Conservation (phyloP, 2,797 vertebrate genomes). For the Eremophila alpestris region DNA sequence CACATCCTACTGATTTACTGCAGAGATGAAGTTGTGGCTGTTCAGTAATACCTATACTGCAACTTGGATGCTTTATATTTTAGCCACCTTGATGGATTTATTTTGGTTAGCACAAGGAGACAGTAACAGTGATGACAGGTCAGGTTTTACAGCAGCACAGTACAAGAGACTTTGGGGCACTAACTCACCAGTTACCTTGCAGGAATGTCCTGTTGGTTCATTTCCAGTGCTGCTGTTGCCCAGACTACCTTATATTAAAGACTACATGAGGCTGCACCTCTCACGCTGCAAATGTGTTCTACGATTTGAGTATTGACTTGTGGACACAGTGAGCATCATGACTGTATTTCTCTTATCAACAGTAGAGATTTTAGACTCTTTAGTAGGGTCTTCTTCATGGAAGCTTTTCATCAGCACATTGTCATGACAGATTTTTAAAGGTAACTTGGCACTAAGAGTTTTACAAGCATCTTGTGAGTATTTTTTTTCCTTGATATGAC, state of each 20-base stretch:
- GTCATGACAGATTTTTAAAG: background rate
- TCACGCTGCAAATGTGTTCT: background rate
- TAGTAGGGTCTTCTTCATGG: background rate
- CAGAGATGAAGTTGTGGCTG: background rate
- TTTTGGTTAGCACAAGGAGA: background rate
- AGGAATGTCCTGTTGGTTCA: background rate
- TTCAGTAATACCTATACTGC: background rate
- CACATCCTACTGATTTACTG: constrained; percentile 17
- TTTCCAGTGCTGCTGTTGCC: background rate
- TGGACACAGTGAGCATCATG: background rate
- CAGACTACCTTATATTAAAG: background rate
- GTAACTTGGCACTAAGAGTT: background rate
- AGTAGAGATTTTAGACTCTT: background rate
- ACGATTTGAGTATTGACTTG: background rate
- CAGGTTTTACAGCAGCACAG: background rate
- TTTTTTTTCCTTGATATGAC: background rate
- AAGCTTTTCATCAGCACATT: background rate
- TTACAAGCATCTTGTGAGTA: background rate
- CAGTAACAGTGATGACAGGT: background rate
- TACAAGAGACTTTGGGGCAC: background rate
- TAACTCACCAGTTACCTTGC: background rate
- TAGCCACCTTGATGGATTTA: background rate
- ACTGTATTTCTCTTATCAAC: background rate
- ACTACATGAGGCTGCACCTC: background rate
- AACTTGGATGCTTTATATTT: background rate